Base-by-base conservation (phyloP, 2,888 invertebrate genomes). In the Drosophila gaucha region DNA sequence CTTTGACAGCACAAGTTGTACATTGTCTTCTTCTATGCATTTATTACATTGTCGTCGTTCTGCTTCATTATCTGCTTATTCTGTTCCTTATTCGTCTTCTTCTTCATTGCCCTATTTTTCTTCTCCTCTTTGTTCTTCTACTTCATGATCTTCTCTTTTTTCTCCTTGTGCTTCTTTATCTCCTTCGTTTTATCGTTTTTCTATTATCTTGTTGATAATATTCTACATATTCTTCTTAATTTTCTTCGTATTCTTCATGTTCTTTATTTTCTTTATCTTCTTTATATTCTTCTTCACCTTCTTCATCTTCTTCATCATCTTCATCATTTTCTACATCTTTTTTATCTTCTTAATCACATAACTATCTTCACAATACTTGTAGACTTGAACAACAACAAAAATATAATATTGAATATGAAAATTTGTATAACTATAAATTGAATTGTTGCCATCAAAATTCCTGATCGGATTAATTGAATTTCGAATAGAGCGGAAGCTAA, bases 1-100 rank as follows among this genome's bases (percentile, higher is more conserved):
- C 39, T 46, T 60, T 62, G 36, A n/a, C 47, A 38, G 49, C 20
- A 33, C 22, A 50, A 46, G 30, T 50, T 41, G 10, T 51, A 28
- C n/a, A n/a, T n/a, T n/a, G 31, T 31, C 31, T 12, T 9, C 31
- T 12, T 10, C 31, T 31, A n/a, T n/a, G n/a, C n/a, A n/a, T n/a
- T n/a, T n/a, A n/a, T 31, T 28, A 6, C 2, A 28, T 9, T 28
- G 28, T 9, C 28, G 9, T 28, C 28, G 28, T 28, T 9, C 28
- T 3, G 28, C 28, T 28, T 9, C 3, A 6, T 28, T 9, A 2
- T 9, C 6, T 28, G 28, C 28, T 28, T 9, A 8, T 28, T 28
- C 28, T 28, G n/a, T n/a, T n/a, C n/a, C n/a, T n/a, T n/a, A n/a
- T n/a, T n/a, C n/a, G n/a, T n/a, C n/a, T n/a, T n/a, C n/a, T n/a